Percentiles rank a stretch among this genome's conserved stretches.
Conservation (phyloP, 2,888 invertebrate species). For the Abscondita cerata region DNA sequence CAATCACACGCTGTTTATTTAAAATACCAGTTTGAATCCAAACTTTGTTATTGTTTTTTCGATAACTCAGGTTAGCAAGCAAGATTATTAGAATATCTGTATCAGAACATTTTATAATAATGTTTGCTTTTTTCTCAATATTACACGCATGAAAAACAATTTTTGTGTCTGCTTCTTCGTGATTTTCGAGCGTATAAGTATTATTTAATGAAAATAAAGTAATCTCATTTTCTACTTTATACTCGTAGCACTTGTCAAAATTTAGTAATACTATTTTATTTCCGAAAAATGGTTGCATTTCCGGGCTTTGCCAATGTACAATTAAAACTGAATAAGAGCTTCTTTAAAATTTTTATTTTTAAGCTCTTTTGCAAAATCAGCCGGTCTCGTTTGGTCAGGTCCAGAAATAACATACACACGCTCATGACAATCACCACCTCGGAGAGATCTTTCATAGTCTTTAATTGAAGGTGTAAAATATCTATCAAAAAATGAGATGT, state of each 20-base stretch:
- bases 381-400: constrained; percentile 33
- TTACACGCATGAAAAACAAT: constrained; percentile 37
- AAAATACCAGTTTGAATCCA: constrained; percentile 38
- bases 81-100: constrained; percentile 38
- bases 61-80: constrained; percentile 39
- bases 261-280: constrained; percentile 40
- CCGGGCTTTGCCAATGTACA: constrained; percentile 42
- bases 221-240: no score
- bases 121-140: constrained; percentile 21
- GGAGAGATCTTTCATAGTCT: constrained; percentile 39
- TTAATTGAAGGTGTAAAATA: constrained; percentile 43
- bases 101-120: constrained; percentile 33
- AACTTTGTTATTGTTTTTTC: constrained; percentile 33
- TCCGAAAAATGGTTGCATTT: constrained; percentile 42
- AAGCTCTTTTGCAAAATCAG: constrained; percentile 30
- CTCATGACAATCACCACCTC: constrained; percentile 30
- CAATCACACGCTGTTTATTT: constrained; percentile 38
- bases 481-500: constrained; percentile 36
- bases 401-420: constrained; percentile 32
- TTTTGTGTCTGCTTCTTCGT: no score
- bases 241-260: constrained; percentile 35
- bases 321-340: constrained; percentile 46
- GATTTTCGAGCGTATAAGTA: no score
- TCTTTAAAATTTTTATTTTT: constrained; percentile 36
- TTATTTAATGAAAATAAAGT: no score